These are phyloP conservation scores for Hecatera dysodea DNA, from an alignment of 2,888 invertebrate genomes.

Conservation along the genomic window DNA sequence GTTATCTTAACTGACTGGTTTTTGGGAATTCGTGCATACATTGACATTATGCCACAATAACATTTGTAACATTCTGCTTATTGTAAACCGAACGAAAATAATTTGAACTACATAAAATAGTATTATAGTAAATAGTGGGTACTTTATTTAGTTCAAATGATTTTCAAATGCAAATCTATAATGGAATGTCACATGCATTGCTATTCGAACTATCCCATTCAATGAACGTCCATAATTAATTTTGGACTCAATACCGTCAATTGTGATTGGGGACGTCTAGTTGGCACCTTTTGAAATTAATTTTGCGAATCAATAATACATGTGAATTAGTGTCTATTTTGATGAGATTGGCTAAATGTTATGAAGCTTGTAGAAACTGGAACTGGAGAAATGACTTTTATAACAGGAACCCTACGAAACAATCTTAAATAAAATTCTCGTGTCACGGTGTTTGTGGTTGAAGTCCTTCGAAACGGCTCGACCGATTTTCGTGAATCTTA, in stretches of 20 bases:
- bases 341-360: background rate
- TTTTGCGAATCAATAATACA: background rate
- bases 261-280: background rate
- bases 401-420: too few species aligned
- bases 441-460: too few species aligned
- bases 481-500: too few species aligned
- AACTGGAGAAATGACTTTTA: background rate
- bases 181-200: slow-evolving; percentile 14
- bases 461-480: too few species aligned
- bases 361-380: background rate
- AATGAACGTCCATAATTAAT: slow-evolving; percentile 25
- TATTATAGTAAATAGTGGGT: too few species aligned
- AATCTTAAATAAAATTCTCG: too few species aligned
- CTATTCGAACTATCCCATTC: background rate
- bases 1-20: too few species aligned
- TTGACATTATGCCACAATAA: background rate
- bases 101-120: too few species aligned
- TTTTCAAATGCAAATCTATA: slow-evolving; percentile 22
- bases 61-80: background rate
- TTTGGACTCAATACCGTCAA: slow-evolving; percentile 1
- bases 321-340: background rate
- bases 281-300: slow-evolving; percentile 4
- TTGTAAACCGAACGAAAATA: too few species aligned
- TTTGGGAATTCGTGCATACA: too few species aligned
- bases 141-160: background rate